phyloP scores from a whole-genome alignment of 2,888 invertebrate genomes.

The Eristalinus sepulchralis region DNA sequence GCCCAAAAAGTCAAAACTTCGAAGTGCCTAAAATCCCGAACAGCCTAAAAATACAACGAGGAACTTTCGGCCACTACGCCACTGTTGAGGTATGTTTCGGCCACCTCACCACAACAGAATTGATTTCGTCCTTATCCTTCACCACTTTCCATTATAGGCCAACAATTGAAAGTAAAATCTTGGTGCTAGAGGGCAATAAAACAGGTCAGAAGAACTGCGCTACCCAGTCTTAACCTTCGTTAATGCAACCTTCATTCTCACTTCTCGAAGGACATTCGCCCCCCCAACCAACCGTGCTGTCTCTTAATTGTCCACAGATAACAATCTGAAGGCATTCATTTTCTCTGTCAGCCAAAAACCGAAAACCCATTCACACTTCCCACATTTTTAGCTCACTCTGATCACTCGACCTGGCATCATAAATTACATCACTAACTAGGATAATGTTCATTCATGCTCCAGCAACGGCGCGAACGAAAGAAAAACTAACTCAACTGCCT shows the following conservation, averaged over 20 bases:
- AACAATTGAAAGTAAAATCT: background rate
- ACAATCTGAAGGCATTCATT: constrained; percentile 38
- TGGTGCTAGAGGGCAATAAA: background rate
- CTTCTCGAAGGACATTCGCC: background rate
- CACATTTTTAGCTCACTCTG: constrained; percentile 18
- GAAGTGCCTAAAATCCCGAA: no score
- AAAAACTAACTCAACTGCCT: constrained; percentile 12
- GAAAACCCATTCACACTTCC: constrained; percentile 17
- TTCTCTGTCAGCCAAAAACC: constrained; percentile 38
- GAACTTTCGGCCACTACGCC: no score
- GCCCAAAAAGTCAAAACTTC: no score
- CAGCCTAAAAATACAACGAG: no score
- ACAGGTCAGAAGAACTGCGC: background rate
- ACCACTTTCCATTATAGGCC: background rate
- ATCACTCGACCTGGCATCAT: constrained; percentile 37
- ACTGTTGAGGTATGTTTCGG: no score
- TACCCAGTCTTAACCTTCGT: background rate
- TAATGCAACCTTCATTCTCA: background rate
- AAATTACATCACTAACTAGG: constrained; percentile 61
- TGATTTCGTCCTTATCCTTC: no score
- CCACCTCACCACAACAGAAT: no score
- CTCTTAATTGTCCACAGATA: constrained; percentile 42
- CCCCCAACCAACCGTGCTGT: background rate
- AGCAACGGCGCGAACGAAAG: background rate
- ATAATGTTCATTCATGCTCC: constrained; percentile 40